Base-by-base conservation (phyloP, 2,797 vertebrate genomes). In the Oreochromis grahami region DNA sequence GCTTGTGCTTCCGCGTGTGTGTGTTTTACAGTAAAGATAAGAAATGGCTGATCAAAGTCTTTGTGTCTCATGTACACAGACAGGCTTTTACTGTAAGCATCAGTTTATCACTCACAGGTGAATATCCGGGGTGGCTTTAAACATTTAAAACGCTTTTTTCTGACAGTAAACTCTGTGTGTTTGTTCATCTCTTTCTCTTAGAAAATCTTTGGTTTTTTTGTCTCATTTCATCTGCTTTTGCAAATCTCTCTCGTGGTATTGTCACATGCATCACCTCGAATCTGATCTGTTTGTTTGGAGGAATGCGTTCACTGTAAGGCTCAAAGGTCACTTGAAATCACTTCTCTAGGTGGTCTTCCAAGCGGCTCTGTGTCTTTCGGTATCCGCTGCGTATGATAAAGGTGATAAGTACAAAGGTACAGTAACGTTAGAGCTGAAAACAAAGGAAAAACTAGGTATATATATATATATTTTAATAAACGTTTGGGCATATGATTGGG, bases 11-110 rank as follows among this genome's bases (percentile, higher is more conserved):
- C 38, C 65, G 24, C 55, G 38, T 76, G 14, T 82, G 60, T 79
- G 13, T 83, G 80, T 86, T 83, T 84, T 83, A 84, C 63, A 45
- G 87, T 82, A 65, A 84, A 87, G 87, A 90, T 88, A 84, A 91
- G 83, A 48, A 12, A 32, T 12, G 43, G 70, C 81, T 36, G 79
- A 78, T 92, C 45, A 80, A 82, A 84, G 72, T 74, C 77, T 77
- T 65, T 84, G 79, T 79, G 65, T 21, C 76, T 70, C 55, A 77
- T 76, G 53, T 78, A 83, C 77, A 77, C 53, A 82, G 19, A 74
- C 5, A 7, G 13, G 50, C 41, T 38, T 74, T n/a, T 43, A 32
- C 38, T 72, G 38, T 58, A 84, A 48, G 34, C 32, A 48, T n/a
- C 52, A 68, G 80, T 84, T 80, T 78, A 72, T 79, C 32, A 81